These are phyloP conservation scores for Chaetophractus vellerosus DNA, from an alignment of 2,797 vertebrate species.

Conservation along the genomic window DNA sequence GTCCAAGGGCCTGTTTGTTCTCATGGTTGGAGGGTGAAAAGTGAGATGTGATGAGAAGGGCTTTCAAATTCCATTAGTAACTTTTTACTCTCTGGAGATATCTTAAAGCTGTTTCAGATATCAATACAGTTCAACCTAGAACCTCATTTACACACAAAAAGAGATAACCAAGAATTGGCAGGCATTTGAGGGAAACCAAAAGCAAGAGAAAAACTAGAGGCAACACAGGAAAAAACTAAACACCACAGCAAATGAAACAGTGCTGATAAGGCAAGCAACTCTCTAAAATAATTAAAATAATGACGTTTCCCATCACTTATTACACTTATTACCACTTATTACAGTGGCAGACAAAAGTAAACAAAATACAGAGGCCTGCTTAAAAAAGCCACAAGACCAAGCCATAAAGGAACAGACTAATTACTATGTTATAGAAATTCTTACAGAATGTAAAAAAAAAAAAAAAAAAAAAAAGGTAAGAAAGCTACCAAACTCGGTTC, in stretches of 20 bases:
- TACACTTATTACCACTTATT: conserved; percentile 43
- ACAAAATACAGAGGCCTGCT: not conserved
- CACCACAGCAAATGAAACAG: not conserved
- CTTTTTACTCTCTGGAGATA: conserved; percentile 73
- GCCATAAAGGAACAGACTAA: not conserved
- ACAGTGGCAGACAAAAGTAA: not conserved
- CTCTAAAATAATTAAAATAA: not conserved
- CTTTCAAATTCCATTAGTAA: conserved; percentile 80
- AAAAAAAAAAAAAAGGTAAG: not conserved
- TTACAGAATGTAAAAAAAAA: not conserved
- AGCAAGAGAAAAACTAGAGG: conserved; percentile 64
- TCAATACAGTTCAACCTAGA: conserved; percentile 75
- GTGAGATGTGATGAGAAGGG: conserved; percentile 71
- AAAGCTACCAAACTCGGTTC: not conserved
- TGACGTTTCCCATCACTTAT: not conserved
- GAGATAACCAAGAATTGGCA: conserved; percentile 80
- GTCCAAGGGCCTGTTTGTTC: conserved; percentile 62
- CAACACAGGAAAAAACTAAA: conserved; percentile 4
- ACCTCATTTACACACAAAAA: conserved; percentile 77
- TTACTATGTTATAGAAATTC: not conserved
- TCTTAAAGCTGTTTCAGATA: conserved; percentile 78
- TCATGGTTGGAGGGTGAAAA: conserved; percentile 40
- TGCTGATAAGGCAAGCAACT: not conserved
- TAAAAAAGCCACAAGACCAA: not conserved
- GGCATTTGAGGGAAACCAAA: conserved; percentile 73